Conservation (phyloP, 2,888 invertebrate species). For the Dinocampus coccinellae region DNA sequence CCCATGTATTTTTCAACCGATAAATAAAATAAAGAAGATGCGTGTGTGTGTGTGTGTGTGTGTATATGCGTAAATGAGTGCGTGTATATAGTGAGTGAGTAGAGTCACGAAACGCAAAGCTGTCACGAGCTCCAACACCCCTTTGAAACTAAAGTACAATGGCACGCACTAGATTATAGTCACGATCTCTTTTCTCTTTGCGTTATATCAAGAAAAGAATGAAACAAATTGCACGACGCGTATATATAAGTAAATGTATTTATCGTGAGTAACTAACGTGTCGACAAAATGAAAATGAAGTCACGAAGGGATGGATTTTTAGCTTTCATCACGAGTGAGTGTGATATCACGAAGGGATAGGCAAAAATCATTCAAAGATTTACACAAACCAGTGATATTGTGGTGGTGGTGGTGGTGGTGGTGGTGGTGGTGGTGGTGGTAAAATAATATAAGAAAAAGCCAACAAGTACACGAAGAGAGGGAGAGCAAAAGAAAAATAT, state of each 20-base stretch:
- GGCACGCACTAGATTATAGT: conserved; percentile 38
- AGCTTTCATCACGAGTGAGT: conserved; percentile 28
- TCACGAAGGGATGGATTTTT: conserved; percentile 43
- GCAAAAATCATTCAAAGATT: background rate
- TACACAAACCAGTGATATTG: too few relatives aligned
- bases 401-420: too few relatives aligned
- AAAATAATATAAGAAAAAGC: background rate
- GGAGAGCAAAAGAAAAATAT: conserved; percentile 27
- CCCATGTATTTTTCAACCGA: background rate
- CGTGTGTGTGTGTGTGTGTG: background rate
- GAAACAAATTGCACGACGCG: conserved; percentile 32
- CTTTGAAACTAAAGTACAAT: conserved; percentile 38
- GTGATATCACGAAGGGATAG: background rate
- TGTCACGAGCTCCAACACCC: conserved; percentile 24
- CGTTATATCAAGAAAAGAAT: conserved; percentile 39
- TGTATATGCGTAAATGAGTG: too few relatives aligned
- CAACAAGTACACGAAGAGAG: background rate
- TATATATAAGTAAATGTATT: conserved; percentile 40
- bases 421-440: too few relatives aligned
- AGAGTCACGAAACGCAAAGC: conserved; percentile 23
- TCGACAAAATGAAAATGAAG: conserved; percentile 41
- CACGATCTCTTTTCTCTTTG: conserved; percentile 35
- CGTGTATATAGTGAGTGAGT: too few relatives aligned
- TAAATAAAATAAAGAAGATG: background rate
- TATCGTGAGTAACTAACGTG: conserved; percentile 39